A percentile compares a stretch with the other conserved stretches of the same genome.
phyloP scores from a whole-genome alignment of 2,113 vertebrate species.

The Myocastor coypus region DNA sequence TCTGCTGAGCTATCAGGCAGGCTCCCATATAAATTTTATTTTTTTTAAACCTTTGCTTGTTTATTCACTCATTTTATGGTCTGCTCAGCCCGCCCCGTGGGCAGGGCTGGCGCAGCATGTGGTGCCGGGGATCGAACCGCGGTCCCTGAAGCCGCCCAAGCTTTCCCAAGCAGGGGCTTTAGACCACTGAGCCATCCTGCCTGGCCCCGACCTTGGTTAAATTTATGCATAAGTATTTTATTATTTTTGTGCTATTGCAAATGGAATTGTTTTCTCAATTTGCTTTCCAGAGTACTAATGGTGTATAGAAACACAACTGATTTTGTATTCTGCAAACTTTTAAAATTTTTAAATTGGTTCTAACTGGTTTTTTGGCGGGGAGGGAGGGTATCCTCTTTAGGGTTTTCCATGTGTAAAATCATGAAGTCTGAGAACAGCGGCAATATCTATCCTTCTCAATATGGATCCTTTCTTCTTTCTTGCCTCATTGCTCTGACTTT shows the following conservation, averaged over 20 bases:
- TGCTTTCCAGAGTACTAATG: neutral
- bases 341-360: neutral
- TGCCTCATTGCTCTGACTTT: neutral
- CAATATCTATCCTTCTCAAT: neutral
- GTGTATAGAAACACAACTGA: neutral
- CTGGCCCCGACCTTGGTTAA: too few species aligned
- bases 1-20: too few species aligned
- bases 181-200: too few species aligned
- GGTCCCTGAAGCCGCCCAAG: too few species aligned
- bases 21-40: too few species aligned
- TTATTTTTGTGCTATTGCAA: neutral
- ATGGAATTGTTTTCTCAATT: neutral
- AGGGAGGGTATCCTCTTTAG: neutral
- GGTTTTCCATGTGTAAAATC: neutral
- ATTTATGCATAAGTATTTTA: neutral
- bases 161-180: too few species aligned
- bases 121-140: too few species aligned
- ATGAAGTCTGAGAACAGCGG: neutral
- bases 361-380: neutral
- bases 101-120: too few species aligned
- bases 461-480: neutral
- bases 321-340: neutral
- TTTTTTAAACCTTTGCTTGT: too few species aligned
- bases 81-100: too few species aligned
- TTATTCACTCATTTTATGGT: too few species aligned